phyloP scores from a whole-genome alignment of 2,888 invertebrate genomes.

The Trachelus iudaicus region DNA sequence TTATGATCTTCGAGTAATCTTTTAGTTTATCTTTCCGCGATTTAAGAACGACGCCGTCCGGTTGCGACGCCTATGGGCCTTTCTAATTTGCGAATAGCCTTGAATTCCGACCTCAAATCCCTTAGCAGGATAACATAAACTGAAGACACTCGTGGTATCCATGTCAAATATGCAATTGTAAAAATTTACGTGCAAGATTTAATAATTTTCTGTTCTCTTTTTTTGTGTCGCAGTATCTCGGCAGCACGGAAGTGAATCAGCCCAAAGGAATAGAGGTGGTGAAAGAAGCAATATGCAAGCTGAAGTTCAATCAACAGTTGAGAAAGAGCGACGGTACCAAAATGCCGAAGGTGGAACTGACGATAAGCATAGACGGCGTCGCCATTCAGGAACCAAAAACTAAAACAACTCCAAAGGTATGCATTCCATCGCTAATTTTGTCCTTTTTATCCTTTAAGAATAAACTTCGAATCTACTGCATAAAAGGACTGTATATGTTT shows the following conservation, averaged over 20 bases:
- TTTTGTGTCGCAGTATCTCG: constrained; percentile 78
- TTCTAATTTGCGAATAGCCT: background rate
- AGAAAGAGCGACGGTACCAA: constrained; percentile 93
- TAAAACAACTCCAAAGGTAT: constrained; percentile 63
- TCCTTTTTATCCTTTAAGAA: constrained; percentile 68
- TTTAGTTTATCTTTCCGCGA: background rate
- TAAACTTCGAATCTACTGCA: constrained; percentile 67
- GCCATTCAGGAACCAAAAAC: constrained; percentile 81
- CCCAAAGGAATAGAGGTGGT: constrained; percentile 98
- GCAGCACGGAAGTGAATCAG: constrained; percentile 93
- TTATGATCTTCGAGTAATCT: background rate
- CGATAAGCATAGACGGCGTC: constrained; percentile 97
- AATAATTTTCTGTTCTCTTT: background rate
- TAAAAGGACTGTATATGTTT: constrained; percentile 1
- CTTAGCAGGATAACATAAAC: background rate
- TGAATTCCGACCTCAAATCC: background rate
- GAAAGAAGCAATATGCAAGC: constrained; percentile 95
- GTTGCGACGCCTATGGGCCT: background rate
- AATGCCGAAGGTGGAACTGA: constrained; percentile 91
- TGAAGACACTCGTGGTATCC: background rate
- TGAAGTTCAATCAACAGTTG: constrained; percentile 93
- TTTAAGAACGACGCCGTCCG: background rate
- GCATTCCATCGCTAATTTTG: too few species aligned
- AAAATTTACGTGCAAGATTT: background rate
- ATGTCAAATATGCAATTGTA: background rate